Conservation (phyloP, 53 echinoderm and acorn worm genomes). For the Paracentrotus lividus region DNA sequence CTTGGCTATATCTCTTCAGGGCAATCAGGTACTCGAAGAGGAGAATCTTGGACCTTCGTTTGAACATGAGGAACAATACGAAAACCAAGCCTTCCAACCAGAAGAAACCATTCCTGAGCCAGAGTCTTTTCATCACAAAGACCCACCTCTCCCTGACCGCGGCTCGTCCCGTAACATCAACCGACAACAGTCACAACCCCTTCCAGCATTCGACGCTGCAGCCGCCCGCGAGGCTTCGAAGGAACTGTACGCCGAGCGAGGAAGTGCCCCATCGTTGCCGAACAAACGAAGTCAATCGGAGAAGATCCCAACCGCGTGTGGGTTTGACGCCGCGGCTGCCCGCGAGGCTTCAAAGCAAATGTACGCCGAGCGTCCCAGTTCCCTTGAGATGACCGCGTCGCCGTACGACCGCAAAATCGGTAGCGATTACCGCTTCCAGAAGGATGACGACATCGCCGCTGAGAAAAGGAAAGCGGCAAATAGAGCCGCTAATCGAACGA, state of each 20-base stretch:
- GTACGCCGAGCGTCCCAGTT: background rate
- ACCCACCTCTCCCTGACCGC: background rate
- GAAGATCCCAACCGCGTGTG: background rate
- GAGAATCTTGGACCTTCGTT: conserved; percentile 14
- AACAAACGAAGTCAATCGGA: no score
- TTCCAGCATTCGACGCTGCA: background rate
- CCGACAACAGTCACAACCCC: background rate
- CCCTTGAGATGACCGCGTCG: background rate
- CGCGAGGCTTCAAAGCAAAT: background rate
- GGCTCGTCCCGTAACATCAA: background rate
- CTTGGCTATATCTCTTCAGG: no score
- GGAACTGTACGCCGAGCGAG: background rate
- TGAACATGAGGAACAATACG: conserved; percentile 15
- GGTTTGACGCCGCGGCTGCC: conserved; percentile 19
- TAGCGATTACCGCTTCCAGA: background rate
- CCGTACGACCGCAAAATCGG: background rate
- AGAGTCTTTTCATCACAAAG: background rate
- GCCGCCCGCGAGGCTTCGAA: conserved; percentile 14
- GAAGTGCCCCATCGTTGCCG: background rate
- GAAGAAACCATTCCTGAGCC: background rate
- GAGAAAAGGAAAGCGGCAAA: conserved; percentile 7
- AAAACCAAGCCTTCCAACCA: conserved; percentile 16
- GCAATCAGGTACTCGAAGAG: conserved; percentile 12
- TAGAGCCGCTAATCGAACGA: background rate
- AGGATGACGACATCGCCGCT: conserved; percentile 19